A percentile compares a stretch with the other conserved stretches of the same genome.
Conservation (phyloP, 2,797 vertebrate genomes). For the Microctenopoma stevenorrisi region DNA sequence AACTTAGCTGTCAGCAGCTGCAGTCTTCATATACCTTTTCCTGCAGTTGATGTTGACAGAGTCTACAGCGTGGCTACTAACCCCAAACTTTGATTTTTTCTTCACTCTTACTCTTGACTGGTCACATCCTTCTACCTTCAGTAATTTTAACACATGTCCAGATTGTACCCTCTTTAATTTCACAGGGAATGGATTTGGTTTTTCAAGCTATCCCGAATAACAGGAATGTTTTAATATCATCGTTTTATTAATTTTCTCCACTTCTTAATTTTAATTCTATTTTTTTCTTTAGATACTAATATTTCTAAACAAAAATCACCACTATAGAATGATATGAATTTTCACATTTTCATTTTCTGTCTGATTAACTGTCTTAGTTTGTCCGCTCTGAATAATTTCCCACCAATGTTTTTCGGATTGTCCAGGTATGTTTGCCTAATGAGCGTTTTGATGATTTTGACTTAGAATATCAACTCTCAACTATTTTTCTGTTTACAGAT, state of each 20-base stretch:
- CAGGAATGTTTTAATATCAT: too few relatives aligned
- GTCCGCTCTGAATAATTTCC: neutral
- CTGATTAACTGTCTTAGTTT: neutral
- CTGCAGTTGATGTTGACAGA: conserved; percentile 30
- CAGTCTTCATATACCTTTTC: conserved; percentile 42
- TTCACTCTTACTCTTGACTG: neutral
- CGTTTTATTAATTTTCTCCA: too few relatives aligned
- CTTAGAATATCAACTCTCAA: neutral
- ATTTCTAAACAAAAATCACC: too few relatives aligned
- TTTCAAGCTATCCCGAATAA: too few relatives aligned
- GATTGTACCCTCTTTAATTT: too few relatives aligned
- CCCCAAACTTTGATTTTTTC: conserved; percentile 19
- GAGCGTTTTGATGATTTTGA: neutral
- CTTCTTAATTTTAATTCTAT: too few relatives aligned
- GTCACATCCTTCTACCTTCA: too few relatives aligned
- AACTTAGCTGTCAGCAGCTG: conserved; percentile 65
- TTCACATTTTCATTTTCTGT: neutral
- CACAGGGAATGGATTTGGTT: too few relatives aligned
- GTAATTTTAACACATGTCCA: too few relatives aligned
- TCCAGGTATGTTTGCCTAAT: neutral
- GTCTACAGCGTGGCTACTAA: conserved; percentile 9
- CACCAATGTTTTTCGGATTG: neutral
- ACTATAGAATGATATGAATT: neutral
- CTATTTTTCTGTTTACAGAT: neutral
- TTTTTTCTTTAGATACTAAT: too few relatives aligned